phyloP scores from a whole-genome alignment of 2,797 vertebrate genomes.

The Leptoclinus maculatus region DNA sequence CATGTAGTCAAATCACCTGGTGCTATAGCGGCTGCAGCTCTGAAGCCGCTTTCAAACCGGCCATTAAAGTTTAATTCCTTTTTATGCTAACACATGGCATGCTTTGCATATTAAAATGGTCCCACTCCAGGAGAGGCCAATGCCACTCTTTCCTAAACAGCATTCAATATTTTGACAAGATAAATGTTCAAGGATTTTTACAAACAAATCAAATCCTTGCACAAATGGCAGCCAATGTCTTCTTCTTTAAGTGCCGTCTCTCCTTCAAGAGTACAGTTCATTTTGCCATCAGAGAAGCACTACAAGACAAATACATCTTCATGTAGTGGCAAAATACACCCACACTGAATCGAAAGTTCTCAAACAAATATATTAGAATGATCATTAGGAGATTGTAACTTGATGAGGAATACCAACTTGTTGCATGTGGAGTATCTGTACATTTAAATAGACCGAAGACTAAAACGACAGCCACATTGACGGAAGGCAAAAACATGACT shows the following conservation, averaged over 20 bases:
- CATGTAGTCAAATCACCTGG: conserved; percentile 47
- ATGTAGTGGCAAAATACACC: neutral
- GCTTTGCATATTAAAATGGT: conserved; percentile 56
- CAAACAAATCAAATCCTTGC: conserved; percentile 34
- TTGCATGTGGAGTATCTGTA: neutral
- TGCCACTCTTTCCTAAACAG: conserved; percentile 38
- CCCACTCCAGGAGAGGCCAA: conserved; percentile 21
- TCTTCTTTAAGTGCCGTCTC: neutral
- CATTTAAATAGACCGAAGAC: neutral
- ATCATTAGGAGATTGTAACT: neutral
- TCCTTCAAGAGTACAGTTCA: neutral
- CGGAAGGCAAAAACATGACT: neutral
- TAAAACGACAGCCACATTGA: conserved; percentile 2
- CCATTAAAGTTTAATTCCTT: conserved; percentile 71
- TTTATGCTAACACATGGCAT: conserved; percentile 54
- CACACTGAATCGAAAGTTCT: neutral
- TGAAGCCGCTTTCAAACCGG: conserved; percentile 56
- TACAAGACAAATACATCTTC: neutral
- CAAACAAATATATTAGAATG: neutral
- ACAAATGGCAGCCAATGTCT: conserved; percentile 16
- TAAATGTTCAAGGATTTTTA: conserved; percentile 49
- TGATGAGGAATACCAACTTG: neutral
- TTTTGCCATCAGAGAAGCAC: conserved; percentile 6
- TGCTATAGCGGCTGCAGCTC: conserved; percentile 23
- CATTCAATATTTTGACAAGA: conserved; percentile 42